Base-by-base conservation (phyloP, 2,888 invertebrate genomes). In the Pseudococcus jackbeardsleyi region DNA sequence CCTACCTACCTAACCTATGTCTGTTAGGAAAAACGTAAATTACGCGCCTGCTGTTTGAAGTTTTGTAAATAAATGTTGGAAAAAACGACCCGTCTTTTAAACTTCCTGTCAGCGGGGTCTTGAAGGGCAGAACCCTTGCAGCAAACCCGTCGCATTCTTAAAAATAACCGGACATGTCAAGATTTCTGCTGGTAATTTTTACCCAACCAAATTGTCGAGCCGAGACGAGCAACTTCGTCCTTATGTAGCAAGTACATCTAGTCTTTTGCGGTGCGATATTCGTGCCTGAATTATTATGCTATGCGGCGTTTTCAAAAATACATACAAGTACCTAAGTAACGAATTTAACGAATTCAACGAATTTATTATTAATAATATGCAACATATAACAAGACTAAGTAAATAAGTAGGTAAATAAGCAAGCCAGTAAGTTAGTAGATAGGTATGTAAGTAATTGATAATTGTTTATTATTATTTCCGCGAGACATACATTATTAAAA, bases 91-190 rank as follows among this genome's bases (percentile, higher is more conserved):
- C 88, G 88, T 88, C 88, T 88, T 79, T 82, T 88, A 79, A 88
- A 88, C 88, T 88, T 88, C 88, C 88, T 88, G 88, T 88, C 88
- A 88, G 88, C 88, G 59, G 88, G 86, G 88, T 88, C 88, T 79
- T 88, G 82, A 6, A 87, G 88, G 88, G 88, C 88, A 88, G 88
- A 88, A 88, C 88, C 88, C 88, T 88, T 88, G 82, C 88, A 39
- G 82, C 54, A 88, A 77, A 88, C 88, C 88, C 88, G 33, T 39
- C 79, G 79, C 39, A 42, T 88, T 79, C 88, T 77, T 88, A 88
- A 88, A 88, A 88, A 88, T 88, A 88, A 88, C 88, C 88, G 88
- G 88, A 88, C 88, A 88, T 88, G 88, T 88, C 88, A 86, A 72
- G 50, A 77, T 39, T 72, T 79, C 79, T 82, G 39, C 79, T 82